Percentiles rank a stretch among this genome's conserved stretches.
phyloP scores from a whole-genome alignment of 2,797 vertebrate genomes.

The Fringilla coelebs region DNA sequence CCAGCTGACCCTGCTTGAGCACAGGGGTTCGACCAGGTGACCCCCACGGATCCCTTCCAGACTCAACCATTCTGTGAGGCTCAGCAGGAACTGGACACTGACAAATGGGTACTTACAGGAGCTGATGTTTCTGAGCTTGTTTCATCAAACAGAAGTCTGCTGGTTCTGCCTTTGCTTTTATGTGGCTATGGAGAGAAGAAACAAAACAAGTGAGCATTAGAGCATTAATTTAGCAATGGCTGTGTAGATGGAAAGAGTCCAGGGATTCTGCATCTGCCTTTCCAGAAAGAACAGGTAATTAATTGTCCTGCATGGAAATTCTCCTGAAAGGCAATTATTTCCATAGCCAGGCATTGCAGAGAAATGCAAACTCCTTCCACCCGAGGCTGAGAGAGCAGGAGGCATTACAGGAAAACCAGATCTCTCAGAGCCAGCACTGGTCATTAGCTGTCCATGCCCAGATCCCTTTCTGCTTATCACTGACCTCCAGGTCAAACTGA shows the following conservation, averaged over 20 bases:
- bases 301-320: not conserved
- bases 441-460: not conserved
- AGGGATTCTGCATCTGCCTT: not conserved
- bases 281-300: not conserved
- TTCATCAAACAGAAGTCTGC: conserved; percentile 74
- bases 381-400: not conserved
- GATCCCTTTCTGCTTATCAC: not conserved
- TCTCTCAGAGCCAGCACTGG: not conserved
- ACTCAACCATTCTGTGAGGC: not conserved
- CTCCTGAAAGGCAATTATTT: not conserved
- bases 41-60: not conserved
- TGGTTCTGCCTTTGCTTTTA: conserved; percentile 55
- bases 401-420: not conserved
- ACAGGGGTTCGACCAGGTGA: not conserved
- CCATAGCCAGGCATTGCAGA: not conserved
- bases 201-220: not conserved
- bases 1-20: not conserved
- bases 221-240: not conserved
- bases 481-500: not conserved
- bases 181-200: conserved; percentile 21
- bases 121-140: conserved; percentile 65
- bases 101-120: conserved; percentile 73
- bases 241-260: not conserved
- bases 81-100: not conserved
- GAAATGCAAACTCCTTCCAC: not conserved